Evolutionary conservation across 2,797 vertebrate genomes (phyloP), one percentile per base, ranked within the genome.

Genomic region (Trematomus bernacchii): DNA sequence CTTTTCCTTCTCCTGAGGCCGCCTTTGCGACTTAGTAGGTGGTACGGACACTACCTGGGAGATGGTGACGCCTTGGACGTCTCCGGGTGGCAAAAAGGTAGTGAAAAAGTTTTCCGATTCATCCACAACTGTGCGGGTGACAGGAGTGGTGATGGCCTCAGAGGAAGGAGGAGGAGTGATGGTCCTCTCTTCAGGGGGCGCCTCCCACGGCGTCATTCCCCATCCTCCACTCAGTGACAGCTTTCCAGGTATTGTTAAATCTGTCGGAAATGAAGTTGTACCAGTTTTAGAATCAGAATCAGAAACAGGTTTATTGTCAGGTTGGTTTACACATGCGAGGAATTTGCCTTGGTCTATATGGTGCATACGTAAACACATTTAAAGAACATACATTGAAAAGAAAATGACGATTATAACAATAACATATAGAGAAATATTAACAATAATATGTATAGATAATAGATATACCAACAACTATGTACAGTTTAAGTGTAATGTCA

Each of bases 101-200:
- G 95, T 97, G 87, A 99, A 99, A 94, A 99, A 99, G 87, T 93
- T 98, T 80, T 99, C 98, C 0, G 97, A 97, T 84, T 99, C 98
- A 80, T 99, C 98, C 46, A 99, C 96, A 11, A 99, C 96, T 0
- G 94, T 97, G 80, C 98, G 96, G 70, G 96, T 97, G 72, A 99
- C 98, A 0, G 98, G 98, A 48, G n/a, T 99, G 33, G 98, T 99
- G 60, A 99, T 99, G 77, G 98, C 98, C 82, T 96, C 96, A 3
- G 97, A 97, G 0, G 97, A 95, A 44, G 90, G 40, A 0, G 95
- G 92, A 65, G 95, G 93, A 67, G 88, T 93, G 70, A 90, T 92
- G 44, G 92, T 78, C 63, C 94, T 91, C 54, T 95, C 87, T 48
- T 93, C 95, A 1, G 94, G 87, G 10, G 95, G 95, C 19, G 95